Base-by-base conservation (phyloP, 1,140 invertebrate genomes). In the Anthonomus grandis region DNA sequence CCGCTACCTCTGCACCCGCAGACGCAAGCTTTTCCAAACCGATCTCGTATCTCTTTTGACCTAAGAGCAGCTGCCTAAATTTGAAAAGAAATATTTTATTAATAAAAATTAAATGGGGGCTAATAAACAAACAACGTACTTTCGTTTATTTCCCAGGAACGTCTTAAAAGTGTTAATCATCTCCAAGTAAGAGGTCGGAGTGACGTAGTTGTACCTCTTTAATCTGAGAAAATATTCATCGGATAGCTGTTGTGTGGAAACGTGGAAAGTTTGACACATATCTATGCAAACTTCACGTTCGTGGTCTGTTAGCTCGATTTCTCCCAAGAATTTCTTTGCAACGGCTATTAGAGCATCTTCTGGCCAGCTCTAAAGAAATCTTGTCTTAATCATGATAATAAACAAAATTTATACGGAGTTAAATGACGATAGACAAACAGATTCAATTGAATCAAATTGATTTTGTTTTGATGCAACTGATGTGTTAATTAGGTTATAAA, bases 151-250 rank as follows among this genome's bases (percentile, higher is more conserved):
- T 1, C 74, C 74, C 0, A 97, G 73, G 13, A 97, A 76, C n/a
- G 81, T 79, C 68, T 95, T 95, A 64, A 96, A 97, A 1, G 91
- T 91, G 62, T 85, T 86, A 54, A 97, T 94, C 68, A 97, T 80
- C 70, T 96, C 93, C 36, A 97, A 75, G 72, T 96, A 98, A 0
- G 93, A 95, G 0, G 93, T 95, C 0, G 94, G 93, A 0, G 95
- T 97, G 0, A 97, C 91, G 71, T 97, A 97, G 65, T 90, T 94
- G 59, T 87, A 81, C 49, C 93, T 78, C 27, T 82, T 82, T 24
- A 89, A 69, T 54, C 90, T 79, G 1, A 78, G 62, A n/a, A 83
- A 79, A 74, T 89, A 93, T 65, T 87, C 83, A 0, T 78, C 70
- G 1, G 92, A 90, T 18, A 96, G 74, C 22, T 78, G 71, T 69